Evolutionary conservation across 2,888 invertebrate species (phyloP), one percentile per base, ranked within the genome.

Genomic region (Euclidia mi): DNA sequence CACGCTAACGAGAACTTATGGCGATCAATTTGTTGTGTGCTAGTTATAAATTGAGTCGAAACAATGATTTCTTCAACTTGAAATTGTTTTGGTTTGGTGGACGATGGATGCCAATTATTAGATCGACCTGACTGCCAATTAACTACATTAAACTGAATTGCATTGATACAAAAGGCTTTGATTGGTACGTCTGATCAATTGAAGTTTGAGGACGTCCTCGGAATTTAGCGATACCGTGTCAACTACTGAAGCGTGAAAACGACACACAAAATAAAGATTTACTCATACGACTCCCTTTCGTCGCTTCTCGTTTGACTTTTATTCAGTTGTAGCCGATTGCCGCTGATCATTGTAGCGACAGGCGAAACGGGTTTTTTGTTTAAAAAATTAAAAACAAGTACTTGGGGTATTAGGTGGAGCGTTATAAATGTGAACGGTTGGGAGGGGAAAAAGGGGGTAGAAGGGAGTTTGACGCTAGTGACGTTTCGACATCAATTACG

Each of bases 401-500:
- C 41, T 14, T 9, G 7, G 28, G 34, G 20, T 32, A 31, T 47
- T 51, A 38, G 28, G 6, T n/a, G 32, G 11, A 20, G 10, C n/a
- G 6, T 62, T 52, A 59, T 53, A 56, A 59, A 60, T 65, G 61
- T 53, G 32, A 10, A 52, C 50, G 35, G 35, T 47, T 38, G 58
- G 56, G 51, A 51, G 50, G 35, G 11, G 46, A n/a, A n/a, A n/a
- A n/a, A 10, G 18, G 2, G 10, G 37, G 37, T 4, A 10, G 9
- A 1, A 7, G 0, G 35, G 6, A 9, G 38, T 28, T 50, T 60
- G 61, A 72, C 65, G 58, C 40, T 75, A 75, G 76, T 76, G 71
- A 76, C 62, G 68, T 65, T 66, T 62, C 41, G 42, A 62, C 67
- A 56, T 76, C 68, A 68, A 78, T 76, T 78, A 76, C 53, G 55